Conservation (phyloP, 2,888 invertebrate species). For the Apamea anceps region DNA sequence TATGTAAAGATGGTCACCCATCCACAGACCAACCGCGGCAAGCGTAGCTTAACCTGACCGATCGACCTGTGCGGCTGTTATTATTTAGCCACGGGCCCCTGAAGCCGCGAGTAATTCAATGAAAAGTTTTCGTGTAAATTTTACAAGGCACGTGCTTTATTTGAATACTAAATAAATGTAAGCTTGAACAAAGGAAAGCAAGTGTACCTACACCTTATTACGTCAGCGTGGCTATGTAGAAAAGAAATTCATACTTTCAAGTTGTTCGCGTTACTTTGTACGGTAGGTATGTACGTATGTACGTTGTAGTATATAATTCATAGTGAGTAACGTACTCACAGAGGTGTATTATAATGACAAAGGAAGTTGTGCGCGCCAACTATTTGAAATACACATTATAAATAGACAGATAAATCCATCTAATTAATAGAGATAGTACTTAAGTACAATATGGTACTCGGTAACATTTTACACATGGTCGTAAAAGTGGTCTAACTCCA, state of each 20-base stretch:
- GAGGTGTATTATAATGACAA: slow-evolving; percentile 51
- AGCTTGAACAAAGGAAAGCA: slow-evolving; percentile 43
- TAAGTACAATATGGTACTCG: slow-evolving; percentile 23
- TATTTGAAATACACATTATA: slow-evolving; percentile 45
- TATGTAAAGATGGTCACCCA: too few species aligned
- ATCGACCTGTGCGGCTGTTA: too few species aligned
- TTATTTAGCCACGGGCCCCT: too few species aligned
- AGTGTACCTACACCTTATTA: slow-evolving; percentile 34
- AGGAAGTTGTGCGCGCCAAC: slow-evolving; percentile 59
- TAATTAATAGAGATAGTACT: slow-evolving; percentile 35
- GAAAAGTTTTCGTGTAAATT: slow-evolving; percentile 25
- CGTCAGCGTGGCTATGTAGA: slow-evolving; percentile 36
- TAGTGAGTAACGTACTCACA: slow-evolving; percentile 28
- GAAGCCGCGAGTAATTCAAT: slow-evolving; percentile 1
- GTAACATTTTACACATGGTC: slow-evolving; percentile 43
- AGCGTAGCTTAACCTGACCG: too few species aligned
- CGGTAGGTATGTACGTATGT: background rate
- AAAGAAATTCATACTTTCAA: slow-evolving; percentile 18
- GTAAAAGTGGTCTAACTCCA: slow-evolving; percentile 56
- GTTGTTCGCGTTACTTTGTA: slow-evolving; percentile 11
- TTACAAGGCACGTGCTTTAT: slow-evolving; percentile 17
- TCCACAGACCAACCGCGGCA: too few species aligned
- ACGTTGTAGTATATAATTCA: slow-evolving; percentile 4
- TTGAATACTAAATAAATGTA: slow-evolving; percentile 36
- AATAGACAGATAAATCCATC: slow-evolving; percentile 44